Evolutionary conservation across 2,888 invertebrate species (phyloP), one percentile per base, ranked within the genome.

Genomic region (Diarsia mendica): DNA sequence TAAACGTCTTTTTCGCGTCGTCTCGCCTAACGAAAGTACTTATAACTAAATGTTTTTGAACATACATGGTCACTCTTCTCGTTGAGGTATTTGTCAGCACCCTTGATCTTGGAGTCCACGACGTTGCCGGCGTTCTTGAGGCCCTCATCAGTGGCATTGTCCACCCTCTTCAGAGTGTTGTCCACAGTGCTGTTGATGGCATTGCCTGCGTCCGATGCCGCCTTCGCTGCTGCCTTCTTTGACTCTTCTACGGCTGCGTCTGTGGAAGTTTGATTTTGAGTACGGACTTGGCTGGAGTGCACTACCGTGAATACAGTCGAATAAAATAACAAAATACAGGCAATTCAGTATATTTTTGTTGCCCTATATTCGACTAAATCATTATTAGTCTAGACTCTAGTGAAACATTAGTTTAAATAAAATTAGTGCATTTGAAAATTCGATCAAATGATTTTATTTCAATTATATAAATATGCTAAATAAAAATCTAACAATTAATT

Each of bases 21-120:
- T 28, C 28, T 28, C 5, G n/a, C 20, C 8, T 28, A 11, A 20
- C 39, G 11, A 61, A 61, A 39, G 18, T 60, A 9, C 18, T 60
- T 33, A 33, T 33, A 33, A 9, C 18, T 18, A 28, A 60, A 33
- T 33, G 28, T 60, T 18, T 18, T 33, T 60, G 18, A 18, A 44
- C 63, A 23, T 63, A 63, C 96, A 90, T 93, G 86, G 46, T 96
- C 97, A 53, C 97, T 95, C 91, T 97, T 97, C 84, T 97, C 97
- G 88, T 96, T 97, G 77, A 97, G 93, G 90, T 96, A 97, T 88
- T 97, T 97, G 90, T 97, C 97, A 46, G 97, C 96, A 79, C 97
- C 97, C 89, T 97, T 97, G 87, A 98, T 91, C 93, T 97, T 97
- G 80, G 96, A 91, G 90, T 97, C 97, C 66, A 97, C 97, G 18